A percentile compares a stretch with the other conserved stretches of the same genome.
phyloP scores from a whole-genome alignment of 1,140 invertebrate species.

The Antheraea mylitta region DNA sequence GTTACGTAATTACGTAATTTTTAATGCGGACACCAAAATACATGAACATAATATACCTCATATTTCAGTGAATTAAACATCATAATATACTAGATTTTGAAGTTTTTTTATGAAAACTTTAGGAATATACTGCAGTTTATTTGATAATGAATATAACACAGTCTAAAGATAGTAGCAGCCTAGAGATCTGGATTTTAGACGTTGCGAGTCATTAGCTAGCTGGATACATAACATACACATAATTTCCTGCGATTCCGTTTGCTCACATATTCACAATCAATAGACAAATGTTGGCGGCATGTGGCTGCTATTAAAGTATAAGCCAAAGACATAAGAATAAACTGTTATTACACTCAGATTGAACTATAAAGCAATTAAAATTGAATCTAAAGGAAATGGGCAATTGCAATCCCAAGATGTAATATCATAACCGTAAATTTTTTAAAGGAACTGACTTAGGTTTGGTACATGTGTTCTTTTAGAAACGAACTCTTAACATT shows the following conservation, averaged over 20 bases:
- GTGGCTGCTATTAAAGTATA: not conserved
- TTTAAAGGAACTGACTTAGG: not conserved
- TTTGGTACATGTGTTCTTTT: not conserved
- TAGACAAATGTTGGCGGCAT: not conserved
- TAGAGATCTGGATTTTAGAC: too few species aligned
- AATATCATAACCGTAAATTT: not conserved
- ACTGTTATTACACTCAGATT: not conserved
- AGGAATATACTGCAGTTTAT: too few species aligned
- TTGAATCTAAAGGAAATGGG: not conserved
- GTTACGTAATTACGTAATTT: too few species aligned
- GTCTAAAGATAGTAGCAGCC: too few species aligned
- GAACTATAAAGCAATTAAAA: constrained; percentile 1
- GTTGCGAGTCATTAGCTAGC: too few species aligned
- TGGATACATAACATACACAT: too few species aligned
- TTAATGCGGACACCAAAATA: too few species aligned
- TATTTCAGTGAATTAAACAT: too few species aligned
- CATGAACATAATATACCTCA: too few species aligned
- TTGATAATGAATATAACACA: too few species aligned
- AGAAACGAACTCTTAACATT: not conserved
- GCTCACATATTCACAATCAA: not conserved
- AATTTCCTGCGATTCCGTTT: not conserved
- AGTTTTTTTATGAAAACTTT: too few species aligned
- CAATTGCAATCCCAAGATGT: not conserved
- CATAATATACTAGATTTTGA: too few species aligned
- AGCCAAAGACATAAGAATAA: not conserved